Evolutionary conservation across 2,113 vertebrate species (phyloP), one percentile per base, ranked within the genome.

Genomic region (Toxostoma redivivum): DNA sequence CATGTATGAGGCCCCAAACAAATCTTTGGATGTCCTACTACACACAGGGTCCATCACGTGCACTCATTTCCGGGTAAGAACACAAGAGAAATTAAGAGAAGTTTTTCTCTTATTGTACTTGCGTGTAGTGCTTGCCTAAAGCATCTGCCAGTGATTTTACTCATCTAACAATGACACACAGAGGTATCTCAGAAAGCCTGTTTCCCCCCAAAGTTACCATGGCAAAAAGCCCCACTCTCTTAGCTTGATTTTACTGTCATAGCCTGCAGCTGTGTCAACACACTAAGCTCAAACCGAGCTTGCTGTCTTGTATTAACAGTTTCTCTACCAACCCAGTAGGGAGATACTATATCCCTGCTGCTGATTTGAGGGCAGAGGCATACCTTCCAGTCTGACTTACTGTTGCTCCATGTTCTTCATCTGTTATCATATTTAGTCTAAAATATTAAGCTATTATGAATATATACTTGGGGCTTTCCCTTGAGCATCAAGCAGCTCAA

Each of bases 211-310:
- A 64, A 90, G n/a, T 53, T 61, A 14, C 8, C 27, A 50, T 51
- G 33, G 38, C 33, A 38, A 89, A 89, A 87, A 72, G 35, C 33
- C 48, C 35, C 44, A 2, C 2, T 74, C 53, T 50, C 56, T 66
- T 79, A 64, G 11, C 62, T 70, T 84, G 51, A 53, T 79, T 72
- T 81, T 76, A 35, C 51, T 91, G 56, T 60, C 7, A 2, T 9
- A 40, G 28, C 58, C 61, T 85, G 84, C 87, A 94, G 78, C 96
- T 93, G 95, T 94, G 78, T 87, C 96, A 95, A 90, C 81, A 87
- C 31, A 28, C 10, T 24, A 31, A 67, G 20, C 45, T 70, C 76
- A 57, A 57, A 48, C 47, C 62, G 42, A 70, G 19, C 27, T 72
- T 0, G 0, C 45, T 70, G 28, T 12, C 7, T 82, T 5, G 0